These are phyloP conservation scores for Bradypodion ventrale DNA, from an alignment of 2,797 vertebrate genomes.

Conservation along the genomic window DNA sequence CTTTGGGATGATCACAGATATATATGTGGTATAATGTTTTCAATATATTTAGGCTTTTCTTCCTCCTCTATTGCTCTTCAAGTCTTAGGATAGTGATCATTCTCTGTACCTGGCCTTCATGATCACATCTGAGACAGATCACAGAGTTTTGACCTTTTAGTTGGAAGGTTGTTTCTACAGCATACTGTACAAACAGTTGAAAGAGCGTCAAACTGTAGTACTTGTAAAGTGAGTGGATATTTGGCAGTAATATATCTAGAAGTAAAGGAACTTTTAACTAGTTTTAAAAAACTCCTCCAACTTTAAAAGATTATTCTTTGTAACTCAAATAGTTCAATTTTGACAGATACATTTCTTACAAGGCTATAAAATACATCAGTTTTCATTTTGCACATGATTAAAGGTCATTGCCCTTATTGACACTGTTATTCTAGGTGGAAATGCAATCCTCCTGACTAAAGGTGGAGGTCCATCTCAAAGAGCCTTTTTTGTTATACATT, in stretches of 20 bases:
- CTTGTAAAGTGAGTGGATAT: background rate
- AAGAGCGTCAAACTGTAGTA: background rate
- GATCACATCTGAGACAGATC: background rate
- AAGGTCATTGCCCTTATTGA: background rate
- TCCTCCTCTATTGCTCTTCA: background rate
- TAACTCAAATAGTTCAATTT: slow-evolving; percentile 15
- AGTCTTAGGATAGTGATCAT: background rate
- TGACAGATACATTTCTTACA: background rate
- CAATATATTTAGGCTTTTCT: background rate
- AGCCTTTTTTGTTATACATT: background rate
- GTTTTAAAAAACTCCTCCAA: slow-evolving; percentile 5
- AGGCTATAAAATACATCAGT: background rate
- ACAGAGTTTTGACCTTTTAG: background rate
- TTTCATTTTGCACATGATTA: background rate
- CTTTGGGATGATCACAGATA: slow-evolving; percentile 1
- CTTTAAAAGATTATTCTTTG: slow-evolving; percentile 28
- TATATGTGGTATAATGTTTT: background rate
- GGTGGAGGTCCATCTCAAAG: background rate
- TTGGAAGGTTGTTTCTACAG: background rate
- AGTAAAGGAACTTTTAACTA: slow-evolving; percentile 7
- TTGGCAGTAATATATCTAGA: background rate
- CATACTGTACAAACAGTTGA: fast-evolving
- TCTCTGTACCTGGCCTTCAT: slow-evolving; percentile 24
- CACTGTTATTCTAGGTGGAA: background rate
- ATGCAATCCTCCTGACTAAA: background rate